These are phyloP conservation scores for Tanytarsus gracilentus DNA, from an alignment of 2,888 invertebrate genomes.

Conservation along the genomic window DNA sequence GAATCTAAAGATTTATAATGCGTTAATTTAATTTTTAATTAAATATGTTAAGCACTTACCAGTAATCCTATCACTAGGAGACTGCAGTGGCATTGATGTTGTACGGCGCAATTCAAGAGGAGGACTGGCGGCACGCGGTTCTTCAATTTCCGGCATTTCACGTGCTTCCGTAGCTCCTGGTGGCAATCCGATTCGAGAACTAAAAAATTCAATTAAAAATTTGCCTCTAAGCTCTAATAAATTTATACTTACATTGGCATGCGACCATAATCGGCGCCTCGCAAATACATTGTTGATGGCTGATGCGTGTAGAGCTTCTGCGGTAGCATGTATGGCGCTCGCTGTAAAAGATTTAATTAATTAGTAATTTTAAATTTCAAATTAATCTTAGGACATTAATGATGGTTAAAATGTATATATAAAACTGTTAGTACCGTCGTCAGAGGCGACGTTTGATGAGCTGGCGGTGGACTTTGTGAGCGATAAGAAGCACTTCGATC, in stretches of 20 bases:
- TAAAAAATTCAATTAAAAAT: constrained; percentile 31
- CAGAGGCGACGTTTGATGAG: constrained; percentile 67
- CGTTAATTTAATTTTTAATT: background rate
- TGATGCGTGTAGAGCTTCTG: constrained; percentile 46
- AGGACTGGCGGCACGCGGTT: constrained; percentile 54
- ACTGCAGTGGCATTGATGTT: constrained; percentile 58
- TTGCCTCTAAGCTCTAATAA: background rate
- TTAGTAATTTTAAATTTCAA: constrained; percentile 18
- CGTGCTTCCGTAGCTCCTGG: constrained; percentile 33
- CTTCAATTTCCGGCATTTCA: constrained; percentile 39
- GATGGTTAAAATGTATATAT: constrained; percentile 3
- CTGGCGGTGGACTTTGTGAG: constrained; percentile 71
- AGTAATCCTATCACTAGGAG: constrained; percentile 59
- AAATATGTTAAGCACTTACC: constrained; percentile 46
- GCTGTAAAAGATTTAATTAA: constrained; percentile 22
- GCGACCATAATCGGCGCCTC: constrained; percentile 35
- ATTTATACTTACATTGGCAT: constrained; percentile 33
- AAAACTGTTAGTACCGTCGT: constrained; percentile 50
- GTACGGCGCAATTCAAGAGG: constrained; percentile 61
- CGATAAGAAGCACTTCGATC: constrained; percentile 42
- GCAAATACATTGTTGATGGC: constrained; percentile 43
- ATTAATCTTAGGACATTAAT: constrained; percentile 9
- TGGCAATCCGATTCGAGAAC: constrained; percentile 33
- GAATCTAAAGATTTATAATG: constrained; percentile 44
- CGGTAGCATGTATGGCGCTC: constrained; percentile 35